These are phyloP conservation scores for Mormyrops boulengeri DNA, from an alignment of 2,797 vertebrate genomes.

Conservation along the genomic window DNA sequence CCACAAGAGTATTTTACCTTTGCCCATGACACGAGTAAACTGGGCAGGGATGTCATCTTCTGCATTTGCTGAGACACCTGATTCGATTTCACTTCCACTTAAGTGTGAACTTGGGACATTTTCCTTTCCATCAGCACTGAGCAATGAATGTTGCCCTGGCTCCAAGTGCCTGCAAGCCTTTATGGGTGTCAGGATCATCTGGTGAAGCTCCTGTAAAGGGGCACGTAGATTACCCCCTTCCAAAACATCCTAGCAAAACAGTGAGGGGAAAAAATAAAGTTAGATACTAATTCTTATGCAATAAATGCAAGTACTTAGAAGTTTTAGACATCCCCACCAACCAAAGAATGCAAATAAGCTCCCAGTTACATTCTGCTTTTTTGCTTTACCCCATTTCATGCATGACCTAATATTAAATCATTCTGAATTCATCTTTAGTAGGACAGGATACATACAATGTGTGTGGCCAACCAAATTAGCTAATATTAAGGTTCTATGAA, in stretches of 20 bases:
- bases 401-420: background rate
- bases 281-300: background rate
- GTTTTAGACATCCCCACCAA: background rate
- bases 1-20: conserved; percentile 65
- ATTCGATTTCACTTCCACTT: conserved; percentile 74
- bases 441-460: background rate
- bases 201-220: conserved; percentile 90
- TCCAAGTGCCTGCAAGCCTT: conserved; percentile 73
- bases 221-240: conserved; percentile 84
- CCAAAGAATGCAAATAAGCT: conserved; percentile 12
- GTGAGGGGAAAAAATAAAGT: background rate
- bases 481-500: background rate
- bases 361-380: conserved; percentile 19
- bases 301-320: background rate
- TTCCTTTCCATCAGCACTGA: conserved; percentile 61
- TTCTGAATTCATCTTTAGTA: background rate
- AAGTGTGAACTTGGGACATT: conserved; percentile 68
- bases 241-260: conserved; percentile 75
- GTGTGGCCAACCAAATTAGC: background rate
- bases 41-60: conserved; percentile 89
- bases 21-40: conserved; percentile 97
- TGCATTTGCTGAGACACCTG: conserved; percentile 63
- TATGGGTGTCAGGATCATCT: conserved; percentile 96
- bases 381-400: background rate
- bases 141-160: conserved; percentile 62